Base-by-base conservation (phyloP, 2,888 invertebrate species). In the Leptopilina drosophilae region DNA sequence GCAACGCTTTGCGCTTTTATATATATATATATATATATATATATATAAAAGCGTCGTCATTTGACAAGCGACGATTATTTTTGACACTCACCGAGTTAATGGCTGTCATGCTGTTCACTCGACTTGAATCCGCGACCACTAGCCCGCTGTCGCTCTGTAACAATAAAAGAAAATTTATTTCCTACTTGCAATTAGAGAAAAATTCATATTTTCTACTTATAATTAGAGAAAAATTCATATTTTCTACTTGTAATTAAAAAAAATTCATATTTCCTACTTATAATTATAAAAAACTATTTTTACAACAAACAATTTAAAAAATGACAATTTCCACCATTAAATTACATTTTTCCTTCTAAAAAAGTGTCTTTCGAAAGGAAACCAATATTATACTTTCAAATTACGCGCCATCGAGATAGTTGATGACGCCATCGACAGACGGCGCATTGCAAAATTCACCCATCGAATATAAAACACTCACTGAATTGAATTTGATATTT, bases 61-160 rank as follows among this genome's bases (percentile, higher is more conserved):
- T 20, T 59, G 56, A 64, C 69, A 67, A 12, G 5, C 7, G 9
- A 26, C 73, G 56, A 56, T 73, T 73, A 80, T 59, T 62, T 62
- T 82, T 77, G 75, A 77, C 77, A 90, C 92, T 92, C 87, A 92
- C 92, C 90, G 92, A 92, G 89, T 92, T 92, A 88, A 92, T 92
- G 88, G 92, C 92, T 88, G 92, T 92, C 92, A 92, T 92, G 87
- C 88, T 91, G 89, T 88, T 89, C 89, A 89, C 87, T 88, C 90
- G 91, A 89, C 88, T 90, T 87, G 89, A 89, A 89, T 91, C 91
- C 88, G 89, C 87, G 87, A 90, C 90, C 90, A 89, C 91, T 92
- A 92, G 89, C 90, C 92, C 91, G 90, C 88, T 89, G 89, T 92
- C 91, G 90, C 91, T 91, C 92, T 92, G 91, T 64, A 92, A 92